These are phyloP conservation scores for Gadopsis bispinosus DNA, from an alignment of 2,797 vertebrate species.

Conservation along the genomic window DNA sequence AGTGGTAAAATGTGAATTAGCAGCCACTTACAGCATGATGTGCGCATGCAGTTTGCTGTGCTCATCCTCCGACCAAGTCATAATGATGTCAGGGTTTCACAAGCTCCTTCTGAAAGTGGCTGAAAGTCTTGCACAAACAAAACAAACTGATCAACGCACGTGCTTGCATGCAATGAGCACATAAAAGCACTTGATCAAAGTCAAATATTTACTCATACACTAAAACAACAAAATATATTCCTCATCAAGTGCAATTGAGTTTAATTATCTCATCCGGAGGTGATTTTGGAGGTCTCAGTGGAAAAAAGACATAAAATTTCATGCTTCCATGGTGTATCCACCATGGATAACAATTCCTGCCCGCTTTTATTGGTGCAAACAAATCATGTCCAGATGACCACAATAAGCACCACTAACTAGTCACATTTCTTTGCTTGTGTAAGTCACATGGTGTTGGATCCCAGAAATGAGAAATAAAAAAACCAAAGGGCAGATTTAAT, in stretches of 20 bases:
- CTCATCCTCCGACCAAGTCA: constrained; percentile 42
- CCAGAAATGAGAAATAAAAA: constrained; percentile 13
- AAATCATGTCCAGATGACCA: constrained; percentile 74
- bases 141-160: constrained; percentile 10
- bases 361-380: constrained; percentile 73
- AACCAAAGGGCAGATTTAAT: constrained; percentile 5
- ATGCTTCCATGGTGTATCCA: constrained; percentile 73
- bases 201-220: constrained; percentile 39
- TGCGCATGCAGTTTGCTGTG: constrained; percentile 34
- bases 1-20: constrained; percentile 56
- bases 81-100: constrained; percentile 45
- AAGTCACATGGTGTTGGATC: constrained; percentile 42
- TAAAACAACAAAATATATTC: constrained; percentile 55
- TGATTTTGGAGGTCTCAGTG: constrained; percentile 67
- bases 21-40: constrained; percentile 39
- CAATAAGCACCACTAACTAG: constrained; percentile 62
- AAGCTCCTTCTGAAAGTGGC: constrained; percentile 28
- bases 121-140: constrained; percentile 34
- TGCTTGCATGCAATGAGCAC: constrained; percentile 46
- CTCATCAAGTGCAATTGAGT: constrained; percentile 60
- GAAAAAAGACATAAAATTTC: constrained; percentile 78
- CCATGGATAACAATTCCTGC: constrained; percentile 72
- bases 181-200: constrained; percentile 56
- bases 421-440: constrained; percentile 38
- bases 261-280: constrained; percentile 63